Percentiles rank a stretch among this genome's conserved stretches.
Evolutionary conservation across 1,140 invertebrate species (phyloP).

Genomic region (Bombus waltoni): DNA sequence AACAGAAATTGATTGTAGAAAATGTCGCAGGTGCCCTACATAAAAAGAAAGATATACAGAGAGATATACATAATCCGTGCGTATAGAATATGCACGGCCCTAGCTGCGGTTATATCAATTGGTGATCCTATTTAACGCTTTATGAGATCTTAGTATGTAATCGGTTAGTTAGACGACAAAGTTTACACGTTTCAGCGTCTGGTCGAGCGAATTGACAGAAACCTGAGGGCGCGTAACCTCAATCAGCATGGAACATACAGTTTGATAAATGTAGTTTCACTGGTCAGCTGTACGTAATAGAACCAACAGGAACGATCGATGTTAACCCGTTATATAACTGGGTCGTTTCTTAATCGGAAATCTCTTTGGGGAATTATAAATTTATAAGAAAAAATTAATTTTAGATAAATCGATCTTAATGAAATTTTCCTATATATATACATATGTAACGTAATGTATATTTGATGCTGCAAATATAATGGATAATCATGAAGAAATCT

Average conservation of each 20-base stretch:
- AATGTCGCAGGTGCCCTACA: neutral
- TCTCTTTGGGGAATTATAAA: neutral
- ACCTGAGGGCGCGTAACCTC: neutral
- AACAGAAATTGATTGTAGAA: neutral
- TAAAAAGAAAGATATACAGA: too few relatives aligned
- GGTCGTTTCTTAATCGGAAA: neutral
- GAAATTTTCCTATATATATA: neutral
- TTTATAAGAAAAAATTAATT: neutral
- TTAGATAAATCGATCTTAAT: neutral
- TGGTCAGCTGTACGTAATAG: neutral
- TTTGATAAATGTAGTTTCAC: neutral
- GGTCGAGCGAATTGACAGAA: neutral
- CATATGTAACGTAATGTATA: neutral
- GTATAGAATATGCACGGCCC: neutral
- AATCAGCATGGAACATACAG: neutral
- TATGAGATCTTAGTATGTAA: neutral
- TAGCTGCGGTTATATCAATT: neutral
- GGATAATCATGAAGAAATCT: neutral
- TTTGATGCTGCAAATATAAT: neutral
- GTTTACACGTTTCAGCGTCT: neutral
- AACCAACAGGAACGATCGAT: neutral
- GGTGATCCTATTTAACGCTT: neutral
- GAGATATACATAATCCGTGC: too few relatives aligned
- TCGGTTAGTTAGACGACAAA: neutral
- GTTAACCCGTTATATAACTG: neutral